These are phyloP conservation scores for Poeciliopsis occidentalis DNA, from an alignment of 2,113 vertebrate species.

Conservation along the genomic window DNA sequence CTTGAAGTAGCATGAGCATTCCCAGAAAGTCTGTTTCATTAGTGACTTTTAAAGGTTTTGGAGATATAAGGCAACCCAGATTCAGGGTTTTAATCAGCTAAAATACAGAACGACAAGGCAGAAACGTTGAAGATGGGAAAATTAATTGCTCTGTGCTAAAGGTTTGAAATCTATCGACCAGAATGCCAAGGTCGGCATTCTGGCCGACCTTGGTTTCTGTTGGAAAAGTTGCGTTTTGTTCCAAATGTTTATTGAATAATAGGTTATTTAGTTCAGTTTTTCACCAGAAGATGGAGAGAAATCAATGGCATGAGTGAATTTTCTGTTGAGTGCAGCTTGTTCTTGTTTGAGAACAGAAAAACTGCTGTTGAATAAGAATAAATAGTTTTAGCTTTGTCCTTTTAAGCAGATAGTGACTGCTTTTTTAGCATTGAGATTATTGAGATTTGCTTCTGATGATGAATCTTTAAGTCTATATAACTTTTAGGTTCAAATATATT, in stretches of 20 bases:
- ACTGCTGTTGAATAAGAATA: conserved; percentile 9
- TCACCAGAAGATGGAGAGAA: conserved; percentile 8
- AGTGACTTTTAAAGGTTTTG: neutral
- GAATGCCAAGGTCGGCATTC: neutral
- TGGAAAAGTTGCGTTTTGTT: conserved; percentile 39
- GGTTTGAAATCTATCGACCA: conserved; percentile 9
- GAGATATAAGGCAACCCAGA: neutral
- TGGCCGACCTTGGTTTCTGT: conserved; percentile 19
- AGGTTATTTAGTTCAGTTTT: conserved; percentile 6
- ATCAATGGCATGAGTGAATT: conserved; percentile 34
- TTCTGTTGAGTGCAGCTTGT: conserved; percentile 32
- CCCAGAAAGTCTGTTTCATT: neutral
- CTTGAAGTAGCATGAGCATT: neutral
- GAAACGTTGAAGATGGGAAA: neutral
- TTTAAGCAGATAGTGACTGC: conserved; percentile 26
- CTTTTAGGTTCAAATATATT: conserved; percentile 10
- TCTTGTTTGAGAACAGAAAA: conserved; percentile 12
- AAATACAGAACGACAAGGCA: neutral
- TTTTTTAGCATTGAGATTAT: conserved; percentile 24
- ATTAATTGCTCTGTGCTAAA: conserved; percentile 10
- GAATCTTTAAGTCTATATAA: conserved; percentile 7
- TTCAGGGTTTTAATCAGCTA: neutral
- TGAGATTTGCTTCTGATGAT: neutral
- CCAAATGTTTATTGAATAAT: conserved; percentile 43
- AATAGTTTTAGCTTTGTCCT: conserved; percentile 37